A percentile compares a stretch with the other conserved stretches of the same genome.
Evolutionary conservation across 2,797 vertebrate species (phyloP).

Genomic region (Poeciliopsis gracilis): DNA sequence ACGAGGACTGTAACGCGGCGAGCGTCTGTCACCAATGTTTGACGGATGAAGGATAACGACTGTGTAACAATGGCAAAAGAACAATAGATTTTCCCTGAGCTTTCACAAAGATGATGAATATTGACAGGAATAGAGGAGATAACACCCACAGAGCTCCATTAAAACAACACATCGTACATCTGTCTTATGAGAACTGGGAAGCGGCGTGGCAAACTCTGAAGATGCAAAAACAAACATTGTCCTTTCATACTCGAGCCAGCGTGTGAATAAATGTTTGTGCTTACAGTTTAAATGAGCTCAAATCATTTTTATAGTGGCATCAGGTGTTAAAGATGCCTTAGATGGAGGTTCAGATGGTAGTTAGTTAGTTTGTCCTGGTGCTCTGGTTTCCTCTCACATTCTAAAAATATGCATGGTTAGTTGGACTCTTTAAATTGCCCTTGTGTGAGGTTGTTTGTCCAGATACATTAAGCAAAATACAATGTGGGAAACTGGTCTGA

Average conservation of each 20-base stretch:
- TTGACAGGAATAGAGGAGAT: conserved; percentile 11
- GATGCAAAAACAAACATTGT: not conserved
- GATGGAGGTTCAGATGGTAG: not conserved
- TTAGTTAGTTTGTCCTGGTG: not conserved
- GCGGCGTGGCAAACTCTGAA: not conserved
- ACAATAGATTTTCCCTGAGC: conserved; percentile 6
- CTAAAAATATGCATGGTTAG: not conserved
- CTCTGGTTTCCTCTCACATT: not conserved
- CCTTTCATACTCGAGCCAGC: not conserved
- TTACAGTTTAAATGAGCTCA: not conserved
- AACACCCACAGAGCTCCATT: conserved; percentile 5
- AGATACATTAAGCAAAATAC: not conserved
- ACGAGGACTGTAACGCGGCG: not conserved
- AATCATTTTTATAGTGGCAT: not conserved
- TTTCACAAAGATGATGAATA: conserved; percentile 12
- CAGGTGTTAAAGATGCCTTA: not conserved
- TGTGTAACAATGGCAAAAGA: not conserved
- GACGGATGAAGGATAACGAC: not conserved
- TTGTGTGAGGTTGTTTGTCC: not conserved
- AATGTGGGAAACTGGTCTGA: not conserved
- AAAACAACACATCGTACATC: not conserved
- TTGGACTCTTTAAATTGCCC: not conserved
- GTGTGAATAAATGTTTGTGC: not conserved
- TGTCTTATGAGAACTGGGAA: not conserved
- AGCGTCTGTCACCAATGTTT: not conserved